Evolutionary conservation across 2,113 vertebrate species (phyloP).

Genomic region (Myanophis thanlyinensis): DNA sequence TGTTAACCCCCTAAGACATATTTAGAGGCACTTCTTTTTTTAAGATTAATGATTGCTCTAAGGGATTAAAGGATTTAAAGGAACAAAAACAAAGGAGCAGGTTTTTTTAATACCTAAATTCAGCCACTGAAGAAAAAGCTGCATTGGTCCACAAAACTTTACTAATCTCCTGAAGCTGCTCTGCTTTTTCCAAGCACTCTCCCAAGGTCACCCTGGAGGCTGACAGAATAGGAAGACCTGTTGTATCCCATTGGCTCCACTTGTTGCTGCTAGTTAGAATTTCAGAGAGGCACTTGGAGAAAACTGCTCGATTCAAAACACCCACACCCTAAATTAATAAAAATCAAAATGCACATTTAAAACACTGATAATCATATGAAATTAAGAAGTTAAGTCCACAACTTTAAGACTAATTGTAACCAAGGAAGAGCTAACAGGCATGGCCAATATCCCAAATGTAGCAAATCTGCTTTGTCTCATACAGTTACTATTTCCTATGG

Average conservation of each 20-base stretch:
- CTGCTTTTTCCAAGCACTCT: constrained; percentile 84
- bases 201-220: constrained; percentile 85
- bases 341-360: constrained; percentile 51
- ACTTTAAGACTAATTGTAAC: neutral
- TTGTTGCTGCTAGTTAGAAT: constrained; percentile 79
- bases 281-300: constrained; percentile 89
- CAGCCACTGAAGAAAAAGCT: constrained; percentile 73
- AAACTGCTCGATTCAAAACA: constrained; percentile 83
- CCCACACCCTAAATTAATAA: constrained; percentile 82
- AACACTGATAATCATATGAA: neutral
- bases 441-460: neutral
- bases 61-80: neutral
- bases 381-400: neutral
- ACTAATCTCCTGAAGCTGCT: constrained; percentile 84
- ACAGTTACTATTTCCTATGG: neutral
- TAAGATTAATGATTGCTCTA: neutral
- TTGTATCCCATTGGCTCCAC: constrained; percentile 76
- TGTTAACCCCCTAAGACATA: neutral
- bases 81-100: neutral
- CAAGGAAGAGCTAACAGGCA: neutral
- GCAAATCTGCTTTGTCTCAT: neutral
- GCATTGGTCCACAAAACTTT: constrained; percentile 88
- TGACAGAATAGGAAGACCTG: constrained; percentile 74
- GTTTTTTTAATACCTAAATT: constrained; percentile 81
- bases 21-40: neutral